Evolutionary conservation across 2,888 invertebrate species (phyloP).

Genomic region (Eulithis prunata): DNA sequence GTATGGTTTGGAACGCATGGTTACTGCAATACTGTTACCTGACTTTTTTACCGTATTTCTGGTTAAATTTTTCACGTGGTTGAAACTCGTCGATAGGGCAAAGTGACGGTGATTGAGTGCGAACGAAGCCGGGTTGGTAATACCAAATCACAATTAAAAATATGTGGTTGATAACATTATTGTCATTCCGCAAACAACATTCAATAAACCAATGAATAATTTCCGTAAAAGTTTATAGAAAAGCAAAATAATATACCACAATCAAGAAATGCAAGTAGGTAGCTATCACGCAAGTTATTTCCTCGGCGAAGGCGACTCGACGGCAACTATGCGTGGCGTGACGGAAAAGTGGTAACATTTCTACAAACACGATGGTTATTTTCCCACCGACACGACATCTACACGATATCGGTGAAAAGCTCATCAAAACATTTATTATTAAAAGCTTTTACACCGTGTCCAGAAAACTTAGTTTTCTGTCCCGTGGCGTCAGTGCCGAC

Average conservation of each 20-base stretch:
- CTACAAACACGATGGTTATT: constrained; percentile 14
- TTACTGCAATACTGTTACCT: no score
- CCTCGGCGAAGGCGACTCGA: constrained; percentile 26
- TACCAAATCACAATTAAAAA: no score
- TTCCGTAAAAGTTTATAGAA: constrained; percentile 28
- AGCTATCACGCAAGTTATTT: constrained; percentile 32
- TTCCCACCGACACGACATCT: no score
- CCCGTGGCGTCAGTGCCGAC: no score
- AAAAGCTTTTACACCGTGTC: no score
- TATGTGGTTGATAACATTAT: background rate
- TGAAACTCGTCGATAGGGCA: constrained; percentile 1
- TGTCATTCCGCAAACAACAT: constrained; percentile 11
- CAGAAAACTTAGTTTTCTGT: no score
- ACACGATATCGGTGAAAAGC: no score
- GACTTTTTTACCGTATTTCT: background rate
- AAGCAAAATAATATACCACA: constrained; percentile 18
- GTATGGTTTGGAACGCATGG: no score
- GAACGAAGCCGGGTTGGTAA: no score
- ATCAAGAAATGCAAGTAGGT: constrained; percentile 22
- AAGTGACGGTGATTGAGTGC: no score
- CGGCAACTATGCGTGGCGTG: constrained; percentile 43
- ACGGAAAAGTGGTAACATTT: constrained; percentile 45
- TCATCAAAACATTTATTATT: no score
- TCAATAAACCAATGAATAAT: constrained; percentile 14
- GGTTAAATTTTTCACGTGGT: constrained; percentile 3